phyloP scores from a whole-genome alignment of 2,797 vertebrate genomes.

The Sparidentex hasta region DNA sequence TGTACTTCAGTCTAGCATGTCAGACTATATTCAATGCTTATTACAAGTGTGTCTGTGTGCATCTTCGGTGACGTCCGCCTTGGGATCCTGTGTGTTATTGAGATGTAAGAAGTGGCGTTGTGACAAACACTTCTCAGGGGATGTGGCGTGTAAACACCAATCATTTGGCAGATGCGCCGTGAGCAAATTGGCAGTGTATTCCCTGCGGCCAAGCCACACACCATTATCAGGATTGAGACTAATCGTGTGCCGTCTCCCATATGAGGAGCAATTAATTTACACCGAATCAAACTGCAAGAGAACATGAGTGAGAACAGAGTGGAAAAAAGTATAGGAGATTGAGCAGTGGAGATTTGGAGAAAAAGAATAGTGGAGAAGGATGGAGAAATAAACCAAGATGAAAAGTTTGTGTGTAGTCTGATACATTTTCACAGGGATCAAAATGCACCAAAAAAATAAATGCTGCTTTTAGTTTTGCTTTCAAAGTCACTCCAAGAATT shows the following conservation, averaged over 20 bases:
- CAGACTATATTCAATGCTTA: constrained; percentile 14
- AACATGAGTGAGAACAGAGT: constrained; percentile 55
- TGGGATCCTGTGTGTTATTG: constrained; percentile 80
- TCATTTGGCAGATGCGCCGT: constrained; percentile 89
- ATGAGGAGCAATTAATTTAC: constrained; percentile 91
- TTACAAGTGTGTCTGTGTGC: constrained; percentile 6
- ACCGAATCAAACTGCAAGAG: constrained; percentile 83
- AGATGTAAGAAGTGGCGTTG: constrained; percentile 86
- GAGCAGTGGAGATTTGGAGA: constrained; percentile 1
- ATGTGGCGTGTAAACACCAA: constrained; percentile 89
- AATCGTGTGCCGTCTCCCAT: constrained; percentile 88
- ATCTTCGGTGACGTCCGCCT: constrained; percentile 51
- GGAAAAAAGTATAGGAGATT: constrained; percentile 41
- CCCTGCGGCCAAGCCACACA: constrained; percentile 84
- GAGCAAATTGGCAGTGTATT: constrained; percentile 88
- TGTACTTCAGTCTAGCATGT: background rate
- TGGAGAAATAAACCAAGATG: background rate
- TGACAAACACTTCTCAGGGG: constrained; percentile 87
- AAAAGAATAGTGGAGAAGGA: constrained; percentile 6
- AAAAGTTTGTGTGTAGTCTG: constrained; percentile 18
- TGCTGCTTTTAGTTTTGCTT: constrained; percentile 18
- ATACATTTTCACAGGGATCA: constrained; percentile 21
- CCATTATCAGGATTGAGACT: constrained; percentile 91
- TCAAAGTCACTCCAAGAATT: constrained; percentile 18
- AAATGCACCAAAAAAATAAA: constrained; percentile 37